A percentile compares a stretch with the other conserved stretches of the same genome.
Evolutionary conservation across 1,140 invertebrate genomes (phyloP).

Genomic region (Neodiprion lecontei): DNA sequence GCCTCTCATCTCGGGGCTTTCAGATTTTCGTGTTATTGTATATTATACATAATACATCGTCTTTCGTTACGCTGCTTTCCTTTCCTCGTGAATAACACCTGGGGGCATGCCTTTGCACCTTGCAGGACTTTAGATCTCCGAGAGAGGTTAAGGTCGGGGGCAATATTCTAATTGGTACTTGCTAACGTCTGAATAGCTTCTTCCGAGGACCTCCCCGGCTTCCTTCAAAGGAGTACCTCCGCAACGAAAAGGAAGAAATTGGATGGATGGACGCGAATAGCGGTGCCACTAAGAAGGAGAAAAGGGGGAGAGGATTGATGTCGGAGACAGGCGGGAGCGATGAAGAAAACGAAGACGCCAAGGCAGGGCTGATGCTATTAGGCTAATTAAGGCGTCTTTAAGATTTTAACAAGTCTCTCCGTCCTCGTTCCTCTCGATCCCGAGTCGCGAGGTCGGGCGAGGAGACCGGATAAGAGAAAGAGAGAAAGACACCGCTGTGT

Average conservation of each 20-base stretch:
- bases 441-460: too few species aligned
- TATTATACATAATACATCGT: too few species aligned
- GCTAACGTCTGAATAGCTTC: slow-evolving; percentile 33
- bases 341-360: background rate
- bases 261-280: slow-evolving; percentile 24
- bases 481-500: too few species aligned
- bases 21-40: too few species aligned
- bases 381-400: slow-evolving; percentile 41
- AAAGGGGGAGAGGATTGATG: too few species aligned
- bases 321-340: too few species aligned
- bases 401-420: slow-evolving; percentile 42
- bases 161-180: slow-evolving; percentile 33
- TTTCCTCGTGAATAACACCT: too few species aligned
- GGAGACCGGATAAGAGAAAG: too few species aligned
- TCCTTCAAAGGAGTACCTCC: slow-evolving; percentile 8
- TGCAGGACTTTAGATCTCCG: background rate
- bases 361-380: slow-evolving; percentile 38
- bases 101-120: too few species aligned
- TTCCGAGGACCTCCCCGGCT: background rate
- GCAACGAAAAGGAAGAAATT: slow-evolving; percentile 33
- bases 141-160: background rate
- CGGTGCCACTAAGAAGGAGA: too few species aligned
- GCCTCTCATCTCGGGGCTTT: too few species aligned
- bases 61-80: too few species aligned
- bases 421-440: background rate